Evolutionary conservation across 2,888 invertebrate genomes (phyloP), one percentile per base, ranked within the genome.

Genomic region (Plusia festucae): DNA sequence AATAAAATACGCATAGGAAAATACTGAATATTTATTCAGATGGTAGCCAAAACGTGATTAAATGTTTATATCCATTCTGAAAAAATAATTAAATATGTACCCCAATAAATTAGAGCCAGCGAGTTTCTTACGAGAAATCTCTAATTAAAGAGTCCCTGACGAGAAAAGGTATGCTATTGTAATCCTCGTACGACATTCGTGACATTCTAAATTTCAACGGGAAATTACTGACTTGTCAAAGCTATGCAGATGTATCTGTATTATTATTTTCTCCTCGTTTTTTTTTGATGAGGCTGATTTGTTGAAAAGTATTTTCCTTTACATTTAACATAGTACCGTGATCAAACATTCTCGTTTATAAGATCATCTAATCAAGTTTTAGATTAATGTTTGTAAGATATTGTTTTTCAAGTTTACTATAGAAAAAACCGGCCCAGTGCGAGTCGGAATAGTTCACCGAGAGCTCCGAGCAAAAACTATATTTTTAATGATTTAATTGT

Each of bases 171-270:
- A 59, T 73, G 64, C 66, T 77, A 78, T 78, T 77, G 67, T 76
- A 66, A 62, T 60, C 53, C 54, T 20, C 51, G 66, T 57, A 60
- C 59, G 60, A 56, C 56, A 61, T 74, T 54, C 54, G 59, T 76
- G 79, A 65, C 73, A 73, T 81, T 78, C 59, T 40, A 76, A 68
- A 81, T 76, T 79, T 81, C 76, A 76, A 59, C 68, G 70, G 70
- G 73, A 79, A 70, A 75, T 79, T 72, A 75, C 65, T 68, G 62
- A 62, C 53, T 51, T 54, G 66, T 64, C 62, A 72, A 58, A 68
- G 40, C 58, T 72, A 20, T 20, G 60, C 20, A 22, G 32, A 44
- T 52, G 60, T 60, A 51, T 40, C 18, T 57, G 18, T 18, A 11
- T 20, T 49, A 20, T 18, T 18, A 20, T 9, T 11, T 49, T 18